These are phyloP conservation scores for Gavialis gangeticus DNA, from an alignment of 2,113 vertebrate genomes.

Conservation along the genomic window DNA sequence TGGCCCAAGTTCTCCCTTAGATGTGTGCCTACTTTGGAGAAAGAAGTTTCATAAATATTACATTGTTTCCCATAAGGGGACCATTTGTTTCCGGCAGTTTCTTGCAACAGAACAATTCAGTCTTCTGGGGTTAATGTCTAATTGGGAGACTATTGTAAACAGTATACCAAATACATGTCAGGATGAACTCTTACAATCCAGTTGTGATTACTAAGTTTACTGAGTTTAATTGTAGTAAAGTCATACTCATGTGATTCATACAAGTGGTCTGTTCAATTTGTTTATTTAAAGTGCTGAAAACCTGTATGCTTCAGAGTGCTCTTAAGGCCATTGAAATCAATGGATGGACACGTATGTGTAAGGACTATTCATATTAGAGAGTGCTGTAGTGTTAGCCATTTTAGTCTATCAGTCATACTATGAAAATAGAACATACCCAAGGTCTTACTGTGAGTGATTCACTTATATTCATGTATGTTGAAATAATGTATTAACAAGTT, in stretches of 20 bases:
- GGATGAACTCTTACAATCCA: constrained; percentile 36
- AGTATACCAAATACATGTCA: constrained; percentile 30
- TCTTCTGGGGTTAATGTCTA: constrained; percentile 70
- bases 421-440: not conserved
- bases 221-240: not conserved
- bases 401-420: accelerated
- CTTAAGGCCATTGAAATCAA: not conserved
- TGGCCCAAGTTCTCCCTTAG: not conserved
- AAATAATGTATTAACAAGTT: not conserved
- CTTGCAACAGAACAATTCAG: constrained; percentile 30
- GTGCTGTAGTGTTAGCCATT: accelerated
- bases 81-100: constrained; percentile 47
- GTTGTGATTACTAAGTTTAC: not conserved
- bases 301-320: not conserved
- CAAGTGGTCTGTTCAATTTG: not conserved
- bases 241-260: not conserved
- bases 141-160: constrained; percentile 67
- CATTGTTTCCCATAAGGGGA: constrained; percentile 45
- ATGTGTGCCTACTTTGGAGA: constrained; percentile 1
- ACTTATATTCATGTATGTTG: not conserved
- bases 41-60: constrained; percentile 39
- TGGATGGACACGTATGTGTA: accelerated
- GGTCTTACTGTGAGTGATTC: not conserved
- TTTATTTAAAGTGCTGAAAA: not conserved
- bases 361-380: accelerated